phyloP scores from a whole-genome alignment of 2,113 vertebrate genomes.

The Channa argus region DNA sequence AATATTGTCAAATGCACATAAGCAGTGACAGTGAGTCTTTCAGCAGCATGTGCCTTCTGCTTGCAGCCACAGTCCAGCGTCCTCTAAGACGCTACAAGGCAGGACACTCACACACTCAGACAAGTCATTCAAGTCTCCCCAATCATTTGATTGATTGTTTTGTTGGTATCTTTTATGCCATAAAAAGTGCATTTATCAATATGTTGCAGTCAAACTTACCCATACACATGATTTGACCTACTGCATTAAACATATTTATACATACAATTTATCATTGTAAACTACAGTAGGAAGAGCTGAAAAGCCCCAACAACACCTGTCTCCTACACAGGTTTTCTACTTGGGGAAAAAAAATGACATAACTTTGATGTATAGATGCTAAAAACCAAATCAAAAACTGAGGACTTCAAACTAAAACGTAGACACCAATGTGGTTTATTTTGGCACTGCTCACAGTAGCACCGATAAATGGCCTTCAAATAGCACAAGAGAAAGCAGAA shows the following conservation, averaged over 20 bases:
- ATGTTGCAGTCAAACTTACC: slow-evolving; percentile 47
- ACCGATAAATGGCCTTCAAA: slow-evolving; percentile 68
- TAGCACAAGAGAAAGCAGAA: slow-evolving; percentile 60
- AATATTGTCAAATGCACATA: slow-evolving; percentile 72
- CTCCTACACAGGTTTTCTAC: slow-evolving; percentile 47
- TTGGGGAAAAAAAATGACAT: slow-evolving; percentile 34
- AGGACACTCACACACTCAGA: slow-evolving; percentile 33
- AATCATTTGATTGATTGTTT: slow-evolving; percentile 17
- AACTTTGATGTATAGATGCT: slow-evolving; percentile 45
- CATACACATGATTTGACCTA: slow-evolving; percentile 20
- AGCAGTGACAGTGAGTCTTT: slow-evolving; percentile 64
- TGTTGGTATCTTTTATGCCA: slow-evolving; percentile 29
- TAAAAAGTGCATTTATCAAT: slow-evolving; percentile 58
- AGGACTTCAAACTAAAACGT: slow-evolving; percentile 43
- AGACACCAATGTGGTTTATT: slow-evolving; percentile 38
- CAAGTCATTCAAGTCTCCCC: slow-evolving; percentile 45
- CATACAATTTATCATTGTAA: slow-evolving; percentile 41
- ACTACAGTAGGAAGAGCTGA: slow-evolving; percentile 46
- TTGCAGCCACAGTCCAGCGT: slow-evolving; percentile 35
- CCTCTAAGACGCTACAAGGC: slow-evolving; percentile 36
- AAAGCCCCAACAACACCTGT: slow-evolving; percentile 56
- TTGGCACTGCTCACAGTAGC: slow-evolving; percentile 70
- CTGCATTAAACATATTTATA: slow-evolving; percentile 38
- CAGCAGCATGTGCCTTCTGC: slow-evolving; percentile 46
- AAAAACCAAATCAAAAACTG: slow-evolving; percentile 51